Evolutionary conservation across 1,140 invertebrate species (phyloP).

Genomic region (Neuroterus valhalla): DNA sequence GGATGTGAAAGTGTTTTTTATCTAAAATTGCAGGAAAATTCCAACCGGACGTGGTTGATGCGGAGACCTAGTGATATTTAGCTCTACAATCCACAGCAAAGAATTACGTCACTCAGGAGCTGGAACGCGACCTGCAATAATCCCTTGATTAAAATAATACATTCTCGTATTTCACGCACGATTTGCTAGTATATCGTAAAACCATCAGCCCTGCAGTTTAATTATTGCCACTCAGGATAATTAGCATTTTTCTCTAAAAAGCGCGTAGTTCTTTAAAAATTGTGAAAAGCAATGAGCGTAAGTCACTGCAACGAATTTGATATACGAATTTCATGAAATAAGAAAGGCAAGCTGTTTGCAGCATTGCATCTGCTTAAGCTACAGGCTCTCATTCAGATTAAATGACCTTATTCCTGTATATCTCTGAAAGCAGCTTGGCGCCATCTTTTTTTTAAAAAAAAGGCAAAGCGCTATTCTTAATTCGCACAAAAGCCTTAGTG

Average conservation of each 20-base stretch:
- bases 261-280: background rate
- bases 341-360: background rate
- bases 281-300: background rate
- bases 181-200: slow-evolving; percentile 11
- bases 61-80: slow-evolving; percentile 12
- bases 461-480: background rate
- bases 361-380: no score
- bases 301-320: slow-evolving; percentile 13
- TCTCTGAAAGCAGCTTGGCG: no score
- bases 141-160: slow-evolving; percentile 29
- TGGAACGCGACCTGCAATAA: slow-evolving; percentile 26
- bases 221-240: slow-evolving; percentile 21
- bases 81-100: background rate
- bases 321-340: background rate
- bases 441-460: background rate
- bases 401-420: no score
- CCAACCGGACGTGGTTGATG: background rate
- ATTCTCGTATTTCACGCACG: slow-evolving; percentile 28
- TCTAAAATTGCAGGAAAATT: background rate
- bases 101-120: slow-evolving; percentile 17
- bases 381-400: no score
- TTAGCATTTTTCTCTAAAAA: slow-evolving; percentile 24
- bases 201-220: background rate
- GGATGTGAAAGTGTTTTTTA: no score
- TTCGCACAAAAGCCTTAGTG: background rate